A percentile compares a stretch with the other conserved stretches of the same genome.
Evolutionary conservation across 2,797 vertebrate species (phyloP).

Genomic region (Salarias fasciatus): DNA sequence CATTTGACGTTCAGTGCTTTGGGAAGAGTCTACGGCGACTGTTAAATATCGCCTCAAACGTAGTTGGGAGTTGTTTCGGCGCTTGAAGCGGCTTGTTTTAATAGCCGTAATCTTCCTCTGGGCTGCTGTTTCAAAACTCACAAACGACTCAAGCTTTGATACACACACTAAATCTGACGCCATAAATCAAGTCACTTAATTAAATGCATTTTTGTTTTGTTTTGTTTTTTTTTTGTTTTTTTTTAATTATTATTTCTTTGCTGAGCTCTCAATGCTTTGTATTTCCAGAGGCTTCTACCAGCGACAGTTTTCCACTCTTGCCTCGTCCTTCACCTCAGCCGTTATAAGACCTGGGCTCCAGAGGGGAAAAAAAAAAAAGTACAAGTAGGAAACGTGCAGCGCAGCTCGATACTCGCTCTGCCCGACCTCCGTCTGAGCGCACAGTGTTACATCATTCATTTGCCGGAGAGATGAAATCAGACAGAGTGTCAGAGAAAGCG

Average conservation of each 20-base stretch:
- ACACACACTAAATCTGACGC: not conserved
- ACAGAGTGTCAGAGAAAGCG: no score
- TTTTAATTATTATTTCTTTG: no score
- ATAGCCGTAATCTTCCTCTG: slow-evolving; percentile 7
- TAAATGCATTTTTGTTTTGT: no score
- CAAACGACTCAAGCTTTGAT: slow-evolving; percentile 14
- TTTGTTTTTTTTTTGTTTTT: no score
- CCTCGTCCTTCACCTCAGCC: no score
- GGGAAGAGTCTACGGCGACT: slow-evolving; percentile 21
- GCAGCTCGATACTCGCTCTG: slow-evolving; percentile 14
- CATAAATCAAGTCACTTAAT: no score
- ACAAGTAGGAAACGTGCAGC: slow-evolving; percentile 11
- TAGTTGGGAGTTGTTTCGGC: slow-evolving; percentile 21
- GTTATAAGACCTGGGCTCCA: slow-evolving; percentile 3
- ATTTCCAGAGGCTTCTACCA: no score
- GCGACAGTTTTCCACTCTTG: no score
- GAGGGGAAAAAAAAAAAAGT: slow-evolving; percentile 6
- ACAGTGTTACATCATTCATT: slow-evolving; percentile 25
- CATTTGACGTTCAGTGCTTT: slow-evolving; percentile 39
- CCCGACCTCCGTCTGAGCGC: slow-evolving; percentile 6
- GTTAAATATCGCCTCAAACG: slow-evolving; percentile 13
- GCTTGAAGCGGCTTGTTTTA: slow-evolving; percentile 20
- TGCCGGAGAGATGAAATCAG: slow-evolving; percentile 7
- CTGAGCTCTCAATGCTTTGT: no score
- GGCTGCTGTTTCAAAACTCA: slow-evolving; percentile 25